Evolutionary conservation across 2,888 invertebrate species (phyloP), one percentile per base, ranked within the genome.

Genomic region (Melinaea marsaeus): DNA sequence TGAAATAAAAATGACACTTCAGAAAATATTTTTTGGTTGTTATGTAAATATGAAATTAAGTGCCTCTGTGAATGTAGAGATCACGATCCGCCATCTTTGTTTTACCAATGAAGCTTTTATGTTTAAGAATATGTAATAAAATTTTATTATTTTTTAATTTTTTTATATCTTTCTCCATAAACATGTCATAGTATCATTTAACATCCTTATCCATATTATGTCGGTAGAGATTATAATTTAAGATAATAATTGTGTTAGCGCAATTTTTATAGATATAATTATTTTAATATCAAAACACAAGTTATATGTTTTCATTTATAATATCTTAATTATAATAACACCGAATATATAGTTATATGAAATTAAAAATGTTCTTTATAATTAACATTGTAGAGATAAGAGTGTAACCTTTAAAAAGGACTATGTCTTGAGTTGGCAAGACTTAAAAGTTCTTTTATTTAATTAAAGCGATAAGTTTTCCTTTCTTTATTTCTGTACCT

Each of bases 41-140:
- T 62, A 64, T 67, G 63, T 65, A 65, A 63, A 67, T 66, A 65
- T 57, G 58, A 66, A 69, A 66, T 66, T 63, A 68, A 68, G 63
- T 65, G 63, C 58, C 61, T 59, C 62, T 57, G 58, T 54, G 64
- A 67, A 67, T 61, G 35, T 35, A 48, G 48, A 63, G 22, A 22
- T 22, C 22, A 22, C 22, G 65, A 62, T 61, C 57, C 58, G 61
- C 63, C 65, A 60, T 61, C 59, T 63, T 65, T 68, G 58, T 67
- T 67, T 68, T 57, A 58, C 61, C 61, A 63, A 63, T 48, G 51
- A 22, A 51, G 9, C 3, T 32, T 51, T 32, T 51, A 51, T 32
- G 51, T 51, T 51, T 51, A 51, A 32, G 32, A 32, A 51, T 32
- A 32, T 7, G 51, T 51, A 51, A 51, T 51, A 51, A 51, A 11